Evolutionary conservation across 2,797 vertebrate genomes (phyloP).

Genomic region (Zenarchopterus dispar): DNA sequence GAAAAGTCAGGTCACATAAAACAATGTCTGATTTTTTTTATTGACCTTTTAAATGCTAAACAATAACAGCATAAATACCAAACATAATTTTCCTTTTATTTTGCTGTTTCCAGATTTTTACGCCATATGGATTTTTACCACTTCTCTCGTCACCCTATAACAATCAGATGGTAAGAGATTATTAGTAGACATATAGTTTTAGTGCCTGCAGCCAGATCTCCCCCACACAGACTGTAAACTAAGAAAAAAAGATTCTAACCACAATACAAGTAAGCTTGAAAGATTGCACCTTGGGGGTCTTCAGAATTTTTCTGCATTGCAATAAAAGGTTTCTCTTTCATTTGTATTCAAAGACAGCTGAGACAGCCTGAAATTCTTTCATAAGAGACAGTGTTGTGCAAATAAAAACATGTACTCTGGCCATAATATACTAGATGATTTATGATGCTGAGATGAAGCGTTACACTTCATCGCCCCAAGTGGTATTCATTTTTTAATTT

Average conservation of each 20-base stretch:
- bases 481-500: neutral
- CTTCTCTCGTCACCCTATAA: constrained; percentile 41
- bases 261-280: constrained; percentile 17
- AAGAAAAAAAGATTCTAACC: constrained; percentile 7
- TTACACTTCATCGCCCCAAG: neutral
- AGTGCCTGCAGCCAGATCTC: constrained; percentile 6
- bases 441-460: constrained; percentile 27
- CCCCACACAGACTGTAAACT: neutral
- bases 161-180: constrained; percentile 65
- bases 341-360: constrained; percentile 28
- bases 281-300: constrained; percentile 33
- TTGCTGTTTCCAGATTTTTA: constrained; percentile 49
- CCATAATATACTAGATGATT: constrained; percentile 28
- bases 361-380: constrained; percentile 18
- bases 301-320: constrained; percentile 9
- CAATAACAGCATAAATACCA: neutral
- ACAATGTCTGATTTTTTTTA: neutral
- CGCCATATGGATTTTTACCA: constrained; percentile 57
- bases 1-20: neutral
- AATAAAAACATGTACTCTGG: constrained; percentile 28
- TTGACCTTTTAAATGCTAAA: neutral
- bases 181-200: neutral
- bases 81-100: neutral
- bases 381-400: constrained; percentile 31
- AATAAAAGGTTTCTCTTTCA: neutral